Base-by-base conservation (phyloP, 64 coral and sea anemone species). In the Platygyra sinensis region DNA sequence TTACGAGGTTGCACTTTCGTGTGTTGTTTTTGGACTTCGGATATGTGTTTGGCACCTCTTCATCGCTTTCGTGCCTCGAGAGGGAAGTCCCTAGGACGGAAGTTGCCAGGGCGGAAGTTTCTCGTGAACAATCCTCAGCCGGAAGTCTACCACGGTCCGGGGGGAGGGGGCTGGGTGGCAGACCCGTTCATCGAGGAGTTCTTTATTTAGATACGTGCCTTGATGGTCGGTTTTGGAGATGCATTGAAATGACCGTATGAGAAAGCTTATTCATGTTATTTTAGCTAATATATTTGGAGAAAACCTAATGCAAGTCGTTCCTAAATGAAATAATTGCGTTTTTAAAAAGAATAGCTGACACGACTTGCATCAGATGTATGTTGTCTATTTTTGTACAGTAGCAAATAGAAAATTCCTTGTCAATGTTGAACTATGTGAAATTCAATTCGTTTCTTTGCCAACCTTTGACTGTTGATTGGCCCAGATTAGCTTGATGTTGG, bases 361-460 rank as follows among this genome's bases (percentile, higher is more conserved):
- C 63, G 36, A 69, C 81, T 29, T 71, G 81, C 33, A 71, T 49
- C 81, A 71, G 63, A 85, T 85, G 22, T 85, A 85, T 83, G 81
- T 72, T 72, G 81, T 69, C 63, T 72, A 85, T 71, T 85, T 85
- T 71, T 85, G 81, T 85, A 85, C 14, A 85, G 36, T 38, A 36
- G 2, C 2, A 28, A 52, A 51, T 15, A 50, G 16, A 28, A 18
- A 80, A 27, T 57, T 81, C 39, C 39, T 8, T 15, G 13, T 42
- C 4, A 16, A 85, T 71, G 38, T 72, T 80, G 7, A 61, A 60
- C 2, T 67, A 31, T 30, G 18, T 80, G 0, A 18, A 16, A 31
- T 62, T 61, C 25, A 27, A 24, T 69, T 27, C 22, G 0, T n/a
- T 69, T 69, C n/a, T 65, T 8, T 65, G 18, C 4, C 24, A 19